Conservation (phyloP, 2,888 invertebrate genomes). For the Zygaena filipendulae region DNA sequence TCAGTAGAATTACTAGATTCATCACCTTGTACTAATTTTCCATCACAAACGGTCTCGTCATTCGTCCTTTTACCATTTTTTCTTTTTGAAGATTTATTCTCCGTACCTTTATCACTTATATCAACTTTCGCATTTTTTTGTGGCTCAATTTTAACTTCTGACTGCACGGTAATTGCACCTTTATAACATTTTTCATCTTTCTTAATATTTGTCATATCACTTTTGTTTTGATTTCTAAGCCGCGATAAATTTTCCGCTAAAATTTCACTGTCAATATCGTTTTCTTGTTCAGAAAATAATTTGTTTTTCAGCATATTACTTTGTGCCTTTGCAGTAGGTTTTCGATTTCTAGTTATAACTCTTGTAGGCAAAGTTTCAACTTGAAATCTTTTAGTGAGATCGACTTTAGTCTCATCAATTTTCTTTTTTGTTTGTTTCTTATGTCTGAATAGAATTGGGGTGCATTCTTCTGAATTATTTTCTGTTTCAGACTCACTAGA, state of each 20-base stretch:
- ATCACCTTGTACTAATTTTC: no score
- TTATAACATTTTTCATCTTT: conserved; percentile 18
- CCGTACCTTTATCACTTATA: conserved; percentile 5
- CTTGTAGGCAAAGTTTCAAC: conserved; percentile 34
- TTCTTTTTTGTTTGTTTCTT: conserved; percentile 24
- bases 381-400: conserved; percentile 38
- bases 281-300: conserved; percentile 33
- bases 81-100: conserved; percentile 5
- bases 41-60: conserved; percentile 2
- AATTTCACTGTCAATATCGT: conserved; percentile 36
- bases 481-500: conserved; percentile 46
- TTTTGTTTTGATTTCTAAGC: conserved; percentile 31
- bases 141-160: conserved; percentile 3
- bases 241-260: conserved; percentile 39
- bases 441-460: conserved; percentile 31
- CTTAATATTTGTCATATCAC: conserved; percentile 22
- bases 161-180: background rate
- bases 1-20: background rate
- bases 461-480: conserved; percentile 28
- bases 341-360: conserved; percentile 39
- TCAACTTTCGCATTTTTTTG: conserved; percentile 8
- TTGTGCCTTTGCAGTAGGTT: conserved; percentile 36
- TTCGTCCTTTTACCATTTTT: conserved; percentile 10
- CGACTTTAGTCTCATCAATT: conserved; percentile 24
- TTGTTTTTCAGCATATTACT: conserved; percentile 32